Evolutionary conservation across 2,888 invertebrate species (phyloP).

Genomic region (Agrochola circellaris): DNA sequence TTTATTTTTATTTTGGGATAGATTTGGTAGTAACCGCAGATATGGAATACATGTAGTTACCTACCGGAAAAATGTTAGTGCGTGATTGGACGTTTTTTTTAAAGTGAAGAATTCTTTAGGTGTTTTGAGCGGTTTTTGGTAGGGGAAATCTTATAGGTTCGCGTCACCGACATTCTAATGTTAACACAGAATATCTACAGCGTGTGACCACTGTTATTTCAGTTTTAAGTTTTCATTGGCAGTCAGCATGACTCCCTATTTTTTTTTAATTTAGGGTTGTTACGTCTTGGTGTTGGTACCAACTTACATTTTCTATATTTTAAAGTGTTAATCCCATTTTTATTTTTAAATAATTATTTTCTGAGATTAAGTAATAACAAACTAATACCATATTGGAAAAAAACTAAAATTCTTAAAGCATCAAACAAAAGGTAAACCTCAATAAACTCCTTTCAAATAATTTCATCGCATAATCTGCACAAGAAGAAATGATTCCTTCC

Average conservation of each 20-base stretch:
- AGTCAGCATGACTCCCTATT: no score
- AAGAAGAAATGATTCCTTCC: conserved; percentile 15
- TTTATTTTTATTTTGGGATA: conserved; percentile 30
- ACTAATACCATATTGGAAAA: no score
- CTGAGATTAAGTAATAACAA: not conserved
- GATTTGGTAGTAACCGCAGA: conserved; percentile 9
- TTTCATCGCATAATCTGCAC: not conserved
- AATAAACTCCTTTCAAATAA: not conserved
- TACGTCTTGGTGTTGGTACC: no score
- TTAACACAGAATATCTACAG: not conserved
- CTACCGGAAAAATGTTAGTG: not conserved
- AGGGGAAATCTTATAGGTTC: not conserved
- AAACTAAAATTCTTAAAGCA: not conserved
- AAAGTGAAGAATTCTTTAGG: not conserved
- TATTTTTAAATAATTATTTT: not conserved
- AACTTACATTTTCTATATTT: no score
- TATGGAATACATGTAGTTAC: not conserved
- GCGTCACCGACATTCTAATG: not conserved
- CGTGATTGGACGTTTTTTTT: not conserved
- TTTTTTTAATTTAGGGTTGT: no score
- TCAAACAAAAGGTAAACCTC: not conserved
- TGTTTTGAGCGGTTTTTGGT: not conserved
- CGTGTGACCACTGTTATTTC: no score
- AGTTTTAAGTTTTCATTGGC: no score
- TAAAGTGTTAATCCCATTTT: no score